Percentiles rank a stretch among this genome's conserved stretches.
These are phyloP conservation scores for Solenodon paradoxus DNA, from an alignment of 2,113 vertebrate species.

Conservation along the genomic window DNA sequence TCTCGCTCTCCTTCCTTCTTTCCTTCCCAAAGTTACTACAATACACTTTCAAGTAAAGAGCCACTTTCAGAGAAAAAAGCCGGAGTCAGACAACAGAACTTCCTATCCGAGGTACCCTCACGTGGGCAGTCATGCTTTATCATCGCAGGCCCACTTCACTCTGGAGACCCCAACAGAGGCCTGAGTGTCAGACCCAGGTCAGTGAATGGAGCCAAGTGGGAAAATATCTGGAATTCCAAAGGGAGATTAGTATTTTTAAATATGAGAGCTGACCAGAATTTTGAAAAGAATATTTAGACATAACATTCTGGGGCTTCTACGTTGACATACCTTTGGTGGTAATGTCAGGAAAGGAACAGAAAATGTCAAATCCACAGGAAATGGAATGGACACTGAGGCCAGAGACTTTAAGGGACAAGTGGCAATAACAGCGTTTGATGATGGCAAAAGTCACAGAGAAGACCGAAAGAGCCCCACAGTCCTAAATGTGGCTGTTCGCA, in stretches of 20 bases:
- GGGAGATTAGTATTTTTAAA: not conserved
- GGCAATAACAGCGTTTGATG: not conserved
- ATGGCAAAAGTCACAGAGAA: not conserved
- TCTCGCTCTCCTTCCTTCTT: not conserved
- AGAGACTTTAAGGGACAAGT: not conserved
- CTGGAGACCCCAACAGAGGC: not conserved
- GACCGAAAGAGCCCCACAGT: not conserved
- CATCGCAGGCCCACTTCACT: not conserved
- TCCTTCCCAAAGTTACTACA: not conserved
- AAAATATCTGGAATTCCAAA: constrained; percentile 49
- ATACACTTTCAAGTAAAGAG: not conserved
- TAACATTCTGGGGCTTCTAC: not conserved
- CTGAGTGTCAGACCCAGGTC: not conserved
- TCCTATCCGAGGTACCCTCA: not conserved
- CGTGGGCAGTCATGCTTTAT: too few relatives aligned
- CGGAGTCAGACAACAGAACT: not conserved
- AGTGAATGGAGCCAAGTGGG: not conserved
- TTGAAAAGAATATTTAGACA: not conserved
- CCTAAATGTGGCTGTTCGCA: not conserved
- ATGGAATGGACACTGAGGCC: not conserved
- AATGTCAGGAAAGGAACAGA: not conserved
- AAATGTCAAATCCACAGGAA: not conserved
- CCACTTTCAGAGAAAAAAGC: not conserved
- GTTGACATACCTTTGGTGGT: not conserved
- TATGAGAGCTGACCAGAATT: not conserved